Percentiles rank a stretch among this genome's conserved stretches.
phyloP scores from a whole-genome alignment of 2,888 invertebrate species.

The Rotaria magnacalcarata region DNA sequence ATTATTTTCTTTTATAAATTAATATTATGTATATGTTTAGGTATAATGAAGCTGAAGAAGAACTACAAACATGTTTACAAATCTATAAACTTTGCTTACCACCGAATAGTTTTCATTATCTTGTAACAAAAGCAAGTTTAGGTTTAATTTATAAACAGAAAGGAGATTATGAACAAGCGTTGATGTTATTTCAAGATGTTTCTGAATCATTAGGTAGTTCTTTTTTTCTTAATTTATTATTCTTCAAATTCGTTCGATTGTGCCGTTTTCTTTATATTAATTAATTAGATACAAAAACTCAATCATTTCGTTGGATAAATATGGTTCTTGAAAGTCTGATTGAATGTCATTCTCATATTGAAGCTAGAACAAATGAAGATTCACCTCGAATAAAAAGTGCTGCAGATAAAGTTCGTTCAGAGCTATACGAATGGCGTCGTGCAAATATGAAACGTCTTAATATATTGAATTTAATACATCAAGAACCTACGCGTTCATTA shows the following conservation, averaged over 20 bases:
- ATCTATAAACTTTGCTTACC: conserved; percentile 4
- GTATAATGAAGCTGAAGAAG: background rate
- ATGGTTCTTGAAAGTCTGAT: conserved; percentile 5
- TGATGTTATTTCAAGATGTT: background rate
- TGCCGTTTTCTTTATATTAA: background rate
- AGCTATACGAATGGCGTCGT: background rate
- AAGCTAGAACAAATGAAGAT: background rate
- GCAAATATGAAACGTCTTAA: background rate
- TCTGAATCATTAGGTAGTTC: background rate
- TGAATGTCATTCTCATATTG: background rate
- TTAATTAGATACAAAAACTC: background rate
- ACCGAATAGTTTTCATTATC: conserved; percentile 4
- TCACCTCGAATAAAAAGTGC: background rate
- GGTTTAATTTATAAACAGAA: conserved; percentile 16
- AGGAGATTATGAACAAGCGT: background rate
- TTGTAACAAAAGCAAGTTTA: background rate
- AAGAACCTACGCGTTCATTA: background rate
- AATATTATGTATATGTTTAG: background rate
- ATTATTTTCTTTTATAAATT: background rate
- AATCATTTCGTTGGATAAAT: conserved; percentile 28
- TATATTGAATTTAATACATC: background rate
- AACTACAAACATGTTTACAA: conserved; percentile 1
- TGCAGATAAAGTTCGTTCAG: background rate
- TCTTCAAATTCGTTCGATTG: background rate
- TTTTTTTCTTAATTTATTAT: background rate